Evolutionary conservation across 2,797 vertebrate genomes (phyloP).

Genomic region (Muscicapa comitata): DNA sequence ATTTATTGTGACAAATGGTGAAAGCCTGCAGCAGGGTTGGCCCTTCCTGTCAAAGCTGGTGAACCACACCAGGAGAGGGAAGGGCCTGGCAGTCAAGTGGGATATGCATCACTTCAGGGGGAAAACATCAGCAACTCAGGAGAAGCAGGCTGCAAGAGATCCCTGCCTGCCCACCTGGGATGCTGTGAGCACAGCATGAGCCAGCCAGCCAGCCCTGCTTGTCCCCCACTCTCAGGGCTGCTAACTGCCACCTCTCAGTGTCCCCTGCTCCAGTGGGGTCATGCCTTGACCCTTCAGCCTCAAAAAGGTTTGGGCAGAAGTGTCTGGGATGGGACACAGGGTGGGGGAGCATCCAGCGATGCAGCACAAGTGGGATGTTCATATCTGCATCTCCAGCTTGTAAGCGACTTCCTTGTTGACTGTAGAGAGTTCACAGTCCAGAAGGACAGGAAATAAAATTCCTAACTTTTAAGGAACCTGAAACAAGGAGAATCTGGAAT

Average conservation of each 20-base stretch:
- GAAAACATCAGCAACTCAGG: not conserved
- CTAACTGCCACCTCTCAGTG: not conserved
- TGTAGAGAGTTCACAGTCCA: not conserved
- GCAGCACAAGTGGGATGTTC: not conserved
- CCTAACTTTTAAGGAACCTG: not conserved
- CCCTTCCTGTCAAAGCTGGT: constrained; percentile 1
- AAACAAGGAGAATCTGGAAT: not conserved
- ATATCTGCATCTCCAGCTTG: accelerated
- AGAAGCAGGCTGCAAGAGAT: not conserved
- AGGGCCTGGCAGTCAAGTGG: not conserved
- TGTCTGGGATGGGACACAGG: accelerated
- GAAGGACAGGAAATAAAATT: not conserved
- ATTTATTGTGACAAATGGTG: constrained; percentile 24
- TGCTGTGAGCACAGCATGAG: accelerated
- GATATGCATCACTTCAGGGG: not conserved
- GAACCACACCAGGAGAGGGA: not conserved
- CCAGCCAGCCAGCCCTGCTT: not conserved
- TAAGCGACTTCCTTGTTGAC: not conserved
- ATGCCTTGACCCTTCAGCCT: not conserved
- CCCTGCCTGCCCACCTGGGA: not conserved
- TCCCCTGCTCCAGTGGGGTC: not conserved
- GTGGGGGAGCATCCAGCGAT: not conserved
- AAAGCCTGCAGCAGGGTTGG: not conserved
- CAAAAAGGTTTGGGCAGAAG: not conserved
- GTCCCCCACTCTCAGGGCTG: accelerated